Conservation (phyloP, 2,797 vertebrate species). For the Enteromius radiatus region DNA sequence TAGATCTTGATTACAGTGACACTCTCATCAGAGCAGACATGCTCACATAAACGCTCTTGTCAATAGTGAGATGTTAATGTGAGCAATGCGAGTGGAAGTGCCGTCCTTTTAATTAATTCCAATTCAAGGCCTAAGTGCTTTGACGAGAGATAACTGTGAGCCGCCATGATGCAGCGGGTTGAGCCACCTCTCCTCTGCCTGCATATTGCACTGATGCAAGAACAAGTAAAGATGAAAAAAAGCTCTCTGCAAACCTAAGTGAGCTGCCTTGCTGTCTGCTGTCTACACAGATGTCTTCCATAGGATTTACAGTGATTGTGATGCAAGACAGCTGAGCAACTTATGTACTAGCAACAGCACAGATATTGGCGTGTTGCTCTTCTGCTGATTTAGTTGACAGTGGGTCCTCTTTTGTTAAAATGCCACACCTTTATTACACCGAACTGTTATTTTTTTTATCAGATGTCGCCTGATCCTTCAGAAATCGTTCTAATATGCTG, state of each 20-base stretch:
- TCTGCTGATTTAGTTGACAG: neutral
- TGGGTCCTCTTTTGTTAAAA: neutral
- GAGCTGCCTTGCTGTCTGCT: neutral
- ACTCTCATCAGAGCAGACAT: conserved; percentile 45
- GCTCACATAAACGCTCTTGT: conserved; percentile 44
- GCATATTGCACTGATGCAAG: neutral
- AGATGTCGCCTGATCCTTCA: neutral
- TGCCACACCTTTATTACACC: neutral
- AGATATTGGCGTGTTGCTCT: neutral
- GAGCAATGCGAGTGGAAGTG: conserved; percentile 13
- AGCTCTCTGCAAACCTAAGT: neutral
- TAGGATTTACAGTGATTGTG: neutral
- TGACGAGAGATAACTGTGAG: conserved; percentile 39
- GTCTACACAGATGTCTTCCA: neutral
- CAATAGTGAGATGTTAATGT: conserved; percentile 49
- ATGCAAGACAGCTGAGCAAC: neutral
- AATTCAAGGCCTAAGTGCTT: conserved; percentile 31
- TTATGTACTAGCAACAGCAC: neutral
- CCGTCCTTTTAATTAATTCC: conserved; percentile 49
- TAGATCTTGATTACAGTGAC: conserved; percentile 50
- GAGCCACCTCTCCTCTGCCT: conserved; percentile 1
- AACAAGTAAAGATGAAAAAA: neutral
- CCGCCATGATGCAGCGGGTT: conserved; percentile 30
- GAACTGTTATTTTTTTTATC: neutral
- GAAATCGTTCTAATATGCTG: neutral